Evolutionary conservation across 2,888 invertebrate genomes (phyloP).

Genomic region (Drosophila picticornis): DNA sequence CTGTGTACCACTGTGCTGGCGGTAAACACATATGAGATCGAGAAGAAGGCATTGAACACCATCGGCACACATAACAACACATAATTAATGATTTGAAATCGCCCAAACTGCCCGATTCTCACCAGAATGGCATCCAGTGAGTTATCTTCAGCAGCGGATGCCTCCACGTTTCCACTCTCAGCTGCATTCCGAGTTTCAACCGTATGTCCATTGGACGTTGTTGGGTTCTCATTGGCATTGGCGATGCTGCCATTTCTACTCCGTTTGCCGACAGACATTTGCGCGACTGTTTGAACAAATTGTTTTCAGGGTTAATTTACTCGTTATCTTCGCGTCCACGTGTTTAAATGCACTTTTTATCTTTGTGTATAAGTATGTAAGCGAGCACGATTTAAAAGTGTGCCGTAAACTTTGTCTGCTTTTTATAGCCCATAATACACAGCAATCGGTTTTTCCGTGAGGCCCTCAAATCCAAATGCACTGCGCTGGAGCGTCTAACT

Average conservation of each 20-base stretch:
- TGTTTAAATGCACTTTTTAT: constrained; percentile 66
- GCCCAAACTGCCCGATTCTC: constrained; percentile 88
- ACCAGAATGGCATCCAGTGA: constrained; percentile 77
- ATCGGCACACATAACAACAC: constrained; percentile 88
- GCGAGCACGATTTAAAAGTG: constrained; percentile 61
- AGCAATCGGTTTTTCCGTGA: constrained; percentile 2
- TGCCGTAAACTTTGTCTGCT: constrained; percentile 20
- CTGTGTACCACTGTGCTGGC: constrained; percentile 90
- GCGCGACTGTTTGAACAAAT: constrained; percentile 5
- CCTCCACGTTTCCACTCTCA: constrained; percentile 17
- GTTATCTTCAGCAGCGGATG: constrained; percentile 59
- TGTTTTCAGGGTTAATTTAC: neutral
- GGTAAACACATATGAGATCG: constrained; percentile 90
- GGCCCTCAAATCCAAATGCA: constrained; percentile 28
- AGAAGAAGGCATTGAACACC: constrained; percentile 88
- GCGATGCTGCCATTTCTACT: constrained; percentile 15
- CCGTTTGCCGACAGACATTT: constrained; percentile 32
- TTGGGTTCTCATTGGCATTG: constrained; percentile 11
- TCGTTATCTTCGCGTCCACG: constrained; percentile 42
- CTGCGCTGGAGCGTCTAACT: constrained; percentile 47
- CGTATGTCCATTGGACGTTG: constrained; percentile 43
- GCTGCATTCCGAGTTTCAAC: constrained; percentile 15
- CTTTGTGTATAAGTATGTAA: neutral
- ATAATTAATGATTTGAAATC: constrained; percentile 88
- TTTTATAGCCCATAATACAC: constrained; percentile 47